Percentiles rank a stretch among this genome's conserved stretches.
Evolutionary conservation across 2,888 invertebrate species (phyloP).

Genomic region (Amphiduros pacificus): DNA sequence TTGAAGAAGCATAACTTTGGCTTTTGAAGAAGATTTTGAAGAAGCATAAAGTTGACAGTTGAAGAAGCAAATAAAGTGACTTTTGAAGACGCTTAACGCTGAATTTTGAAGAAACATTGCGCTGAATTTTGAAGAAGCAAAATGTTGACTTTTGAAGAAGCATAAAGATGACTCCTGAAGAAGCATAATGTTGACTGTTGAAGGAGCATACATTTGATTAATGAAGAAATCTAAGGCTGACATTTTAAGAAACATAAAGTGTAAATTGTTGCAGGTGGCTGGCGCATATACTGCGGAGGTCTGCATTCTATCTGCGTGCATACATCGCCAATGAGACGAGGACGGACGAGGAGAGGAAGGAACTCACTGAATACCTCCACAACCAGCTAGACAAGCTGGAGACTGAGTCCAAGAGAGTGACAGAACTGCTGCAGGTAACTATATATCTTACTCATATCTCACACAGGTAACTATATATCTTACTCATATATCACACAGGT

Average conservation of each 20-base stretch:
- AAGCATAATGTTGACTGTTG: neutral
- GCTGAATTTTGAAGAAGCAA: too few relatives aligned
- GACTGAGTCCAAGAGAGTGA: constrained; percentile 12
- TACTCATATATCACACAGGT: neutral
- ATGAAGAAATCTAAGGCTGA: too few relatives aligned
- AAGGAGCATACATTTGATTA: neutral
- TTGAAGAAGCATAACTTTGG: too few relatives aligned
- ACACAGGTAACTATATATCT: neutral
- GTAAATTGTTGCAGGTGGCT: constrained; percentile 23
- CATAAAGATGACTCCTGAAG: too few relatives aligned
- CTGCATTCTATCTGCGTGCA: constrained; percentile 22
- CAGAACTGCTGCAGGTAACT: constrained; percentile 11
- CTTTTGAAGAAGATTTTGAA: too few relatives aligned
- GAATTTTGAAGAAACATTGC: too few relatives aligned
- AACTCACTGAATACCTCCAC: constrained; percentile 19
- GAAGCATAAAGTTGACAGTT: too few relatives aligned
- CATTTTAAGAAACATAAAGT: too few relatives aligned
- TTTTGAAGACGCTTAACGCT: too few relatives aligned
- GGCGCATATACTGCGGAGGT: constrained; percentile 19
- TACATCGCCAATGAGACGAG: constrained; percentile 24
- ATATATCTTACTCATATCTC: too few relatives aligned
- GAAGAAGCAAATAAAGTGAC: too few relatives aligned
- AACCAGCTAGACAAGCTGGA: constrained; percentile 22
- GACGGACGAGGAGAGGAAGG: constrained; percentile 21
- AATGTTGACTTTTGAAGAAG: too few relatives aligned